These are phyloP conservation scores for Pedionomus torquatus DNA, from an alignment of 2,113 vertebrate species.

Conservation along the genomic window DNA sequence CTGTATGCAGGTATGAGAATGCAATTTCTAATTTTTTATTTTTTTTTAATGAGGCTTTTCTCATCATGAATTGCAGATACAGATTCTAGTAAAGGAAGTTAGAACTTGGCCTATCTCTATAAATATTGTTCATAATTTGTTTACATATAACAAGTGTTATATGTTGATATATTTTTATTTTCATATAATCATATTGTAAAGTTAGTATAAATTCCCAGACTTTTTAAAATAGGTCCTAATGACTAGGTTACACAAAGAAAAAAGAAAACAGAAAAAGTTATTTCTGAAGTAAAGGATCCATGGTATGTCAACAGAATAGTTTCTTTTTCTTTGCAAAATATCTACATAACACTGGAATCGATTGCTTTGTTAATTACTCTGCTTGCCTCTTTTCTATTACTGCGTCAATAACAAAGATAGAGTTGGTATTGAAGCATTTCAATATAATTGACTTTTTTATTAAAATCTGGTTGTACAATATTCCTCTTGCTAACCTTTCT, in stretches of 20 bases:
- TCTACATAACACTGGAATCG: background rate
- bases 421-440: slow-evolving; percentile 22
- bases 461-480: background rate
- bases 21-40: background rate
- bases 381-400: slow-evolving; percentile 7
- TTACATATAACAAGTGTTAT: background rate
- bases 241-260: background rate
- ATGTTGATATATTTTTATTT: background rate
- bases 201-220: background rate
- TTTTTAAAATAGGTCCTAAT: background rate
- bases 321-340: background rate
- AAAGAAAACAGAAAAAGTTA: background rate
- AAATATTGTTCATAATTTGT: background rate
- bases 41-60: background rate
- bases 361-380: slow-evolving; percentile 48
- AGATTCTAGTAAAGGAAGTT: background rate
- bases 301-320: background rate
- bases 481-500: background rate
- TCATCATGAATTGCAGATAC: background rate
- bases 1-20: background rate
- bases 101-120: background rate
- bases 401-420: slow-evolving; percentile 6
- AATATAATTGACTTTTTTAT: slow-evolving; percentile 50
- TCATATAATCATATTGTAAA: background rate
- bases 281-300: background rate